Conservation (phyloP, 2,888 invertebrate species). For the Dicyrtoma fusca region DNA sequence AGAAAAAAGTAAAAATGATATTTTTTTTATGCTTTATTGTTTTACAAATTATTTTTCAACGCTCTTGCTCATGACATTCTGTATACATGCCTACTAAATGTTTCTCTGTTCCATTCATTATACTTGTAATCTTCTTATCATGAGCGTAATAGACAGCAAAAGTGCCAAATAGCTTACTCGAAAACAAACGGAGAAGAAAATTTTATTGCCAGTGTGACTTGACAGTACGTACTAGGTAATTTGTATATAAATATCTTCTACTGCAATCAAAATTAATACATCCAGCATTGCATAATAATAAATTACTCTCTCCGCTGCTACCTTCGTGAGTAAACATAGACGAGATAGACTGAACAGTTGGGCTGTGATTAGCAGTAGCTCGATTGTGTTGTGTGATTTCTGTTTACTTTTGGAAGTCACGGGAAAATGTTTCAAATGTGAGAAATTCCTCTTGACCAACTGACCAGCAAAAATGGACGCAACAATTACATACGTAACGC, state of each 20-base stretch:
- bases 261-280: neutral
- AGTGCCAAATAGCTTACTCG: neutral
- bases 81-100: too few relatives aligned
- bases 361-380: neutral
- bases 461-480: neutral
- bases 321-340: neutral
- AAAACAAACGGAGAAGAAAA: neutral
- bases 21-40: too few relatives aligned
- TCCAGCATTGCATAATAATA: neutral
- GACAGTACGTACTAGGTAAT: neutral
- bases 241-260: too few relatives aligned
- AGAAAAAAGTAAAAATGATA: too few relatives aligned
- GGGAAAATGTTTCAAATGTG: neutral
- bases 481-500: too few relatives aligned
- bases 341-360: neutral
- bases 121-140: too few relatives aligned
- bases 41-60: too few relatives aligned
- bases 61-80: too few relatives aligned
- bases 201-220: neutral
- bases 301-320: neutral
- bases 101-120: too few relatives aligned
- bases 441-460: conserved; percentile 8
- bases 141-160: neutral
- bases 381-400: too few relatives aligned
- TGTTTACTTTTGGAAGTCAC: conserved; percentile 1